Evolutionary conservation across 2,113 vertebrate genomes (phyloP), one percentile per base, ranked within the genome.

Genomic region (Rana temporaria): DNA sequence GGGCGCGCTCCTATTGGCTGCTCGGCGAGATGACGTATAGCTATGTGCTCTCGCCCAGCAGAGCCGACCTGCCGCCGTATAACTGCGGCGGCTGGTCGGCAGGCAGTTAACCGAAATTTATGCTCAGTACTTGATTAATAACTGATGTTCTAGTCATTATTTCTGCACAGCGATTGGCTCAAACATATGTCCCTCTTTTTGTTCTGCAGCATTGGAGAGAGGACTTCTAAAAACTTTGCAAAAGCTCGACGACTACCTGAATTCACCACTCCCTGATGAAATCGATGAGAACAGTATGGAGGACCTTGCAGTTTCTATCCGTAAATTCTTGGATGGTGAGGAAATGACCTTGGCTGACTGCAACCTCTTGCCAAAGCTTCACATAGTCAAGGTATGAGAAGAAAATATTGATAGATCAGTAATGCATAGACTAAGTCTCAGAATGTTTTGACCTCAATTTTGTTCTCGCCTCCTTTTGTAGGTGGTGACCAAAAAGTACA

Each of bases 261-360:
- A 94, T 83, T 95, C 95, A 0, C 96, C 98, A 0, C 95, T 98
- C 3, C 98, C 98, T 0, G 98, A 99, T 0, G 98, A 99, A 91
- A 98, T 99, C 0, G 98, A 99, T 79, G 97, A 99, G 87, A 98
- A 99, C 81, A 98, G 97, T 88, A 96, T 97, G 84, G 98, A 99
- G 69, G 98, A 99, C 8, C 53, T 98, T 67, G 86, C 95, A 11
- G 84, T 91, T 34, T 99, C 97, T 38, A 92, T 84, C 2, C 96
- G 98, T 77, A 97, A 90, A 81, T 99, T 99, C 88, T 84, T 99
- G 90, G 98, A 99, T 1, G 98, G 98, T 4, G 94, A 98, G 0
- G 96, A 98, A 82, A 99, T 99, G 97, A 99, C 98, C 0, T 67
- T 99, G 84, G 97, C 97, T 0, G 97, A 99, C 88, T 99, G 98